Base-by-base conservation (phyloP, 2,797 vertebrate species). In the Anguilla megastoma region DNA sequence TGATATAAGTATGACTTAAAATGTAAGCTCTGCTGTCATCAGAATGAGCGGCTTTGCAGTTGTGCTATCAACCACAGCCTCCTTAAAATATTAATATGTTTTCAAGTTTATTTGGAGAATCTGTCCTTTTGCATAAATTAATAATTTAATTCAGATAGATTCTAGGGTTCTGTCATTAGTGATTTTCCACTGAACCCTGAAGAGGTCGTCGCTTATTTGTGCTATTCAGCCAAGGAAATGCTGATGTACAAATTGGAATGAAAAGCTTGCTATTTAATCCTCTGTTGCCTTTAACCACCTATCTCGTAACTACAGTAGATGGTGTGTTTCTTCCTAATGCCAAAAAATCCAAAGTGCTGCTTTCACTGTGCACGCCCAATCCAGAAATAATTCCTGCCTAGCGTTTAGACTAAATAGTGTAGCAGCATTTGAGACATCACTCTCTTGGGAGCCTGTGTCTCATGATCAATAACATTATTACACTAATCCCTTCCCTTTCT, bases 161-260 rank as follows among this genome's bases (percentile, higher is more conserved):
- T 83, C 18, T 84, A 93, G 92, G 95, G 94, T 94, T 95, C 95
- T 96, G 96, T 96, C 96, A 94, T 94, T 94, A 95, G 94, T 14
- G 91, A 96, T 96, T 96, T 97, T 96, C 95, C 95, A 91, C 90
- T 36, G 79, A 89, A 92, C 92, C 93, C 90, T 94, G 93, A 94
- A 93, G 92, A 94, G 92, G 93, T 80, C 58, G 50, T 85, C 88
- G 36, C 91, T 84, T 93, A 94, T 91, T 91, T 92, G 92, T 74
- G 50, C 71, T 41, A 10, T 87, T 89, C 90, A 89, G 92, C 92
- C 89, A 88, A 86, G 2, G 86, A 95, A 95, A 96, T 95, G 94
- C 95, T 96, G 95, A 96, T 95, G 95, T 95, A 96, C 94, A 96
- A 96, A 96, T 96, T 94, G 94, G 95, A 96, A 84, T 95, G 96